These are phyloP conservation scores for Gasterosteus aculeatus DNA, from an alignment of 2,113 vertebrate genomes.

Conservation along the genomic window DNA sequence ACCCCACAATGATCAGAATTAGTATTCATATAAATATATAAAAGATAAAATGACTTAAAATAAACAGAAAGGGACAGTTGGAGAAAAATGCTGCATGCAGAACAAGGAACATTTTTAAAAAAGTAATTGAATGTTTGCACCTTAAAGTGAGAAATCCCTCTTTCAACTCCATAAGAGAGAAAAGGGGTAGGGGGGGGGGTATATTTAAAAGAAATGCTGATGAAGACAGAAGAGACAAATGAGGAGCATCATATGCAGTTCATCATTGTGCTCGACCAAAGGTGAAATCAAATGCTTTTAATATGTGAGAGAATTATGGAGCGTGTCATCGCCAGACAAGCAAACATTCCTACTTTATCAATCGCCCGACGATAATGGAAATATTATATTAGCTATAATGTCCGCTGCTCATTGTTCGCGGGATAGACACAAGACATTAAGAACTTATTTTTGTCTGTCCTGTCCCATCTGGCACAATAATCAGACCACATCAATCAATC, in stretches of 20 bases:
- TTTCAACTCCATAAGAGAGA: slow-evolving; percentile 68
- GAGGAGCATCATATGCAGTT: slow-evolving; percentile 54
- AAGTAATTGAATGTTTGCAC: slow-evolving; percentile 43
- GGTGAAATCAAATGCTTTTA: slow-evolving; percentile 59
- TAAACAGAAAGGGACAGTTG: slow-evolving; percentile 14
- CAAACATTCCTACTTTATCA: slow-evolving; percentile 25
- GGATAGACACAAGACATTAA: neutral
- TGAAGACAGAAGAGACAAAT: slow-evolving; percentile 70
- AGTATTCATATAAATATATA: slow-evolving; percentile 10
- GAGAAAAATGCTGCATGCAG: slow-evolving; percentile 38
- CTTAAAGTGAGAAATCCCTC: slow-evolving; percentile 56
- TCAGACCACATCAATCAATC: neutral
- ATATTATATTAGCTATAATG: slow-evolving; percentile 18
- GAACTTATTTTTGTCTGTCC: neutral
- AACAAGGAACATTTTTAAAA: neutral
- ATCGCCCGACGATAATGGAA: slow-evolving; percentile 7
- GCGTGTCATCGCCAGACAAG: slow-evolving; percentile 10
- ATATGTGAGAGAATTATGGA: slow-evolving; percentile 25
- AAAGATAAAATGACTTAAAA: slow-evolving; percentile 13
- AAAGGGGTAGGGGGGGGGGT: slow-evolving; percentile 51
- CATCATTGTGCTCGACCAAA: slow-evolving; percentile 63
- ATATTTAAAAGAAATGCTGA: slow-evolving; percentile 63
- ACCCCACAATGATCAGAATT: slow-evolving; percentile 11
- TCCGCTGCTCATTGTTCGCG: slow-evolving; percentile 3
- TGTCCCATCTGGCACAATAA: neutral